Conservation (phyloP, 2,113 vertebrate species). For the Pedionomus torquatus region DNA sequence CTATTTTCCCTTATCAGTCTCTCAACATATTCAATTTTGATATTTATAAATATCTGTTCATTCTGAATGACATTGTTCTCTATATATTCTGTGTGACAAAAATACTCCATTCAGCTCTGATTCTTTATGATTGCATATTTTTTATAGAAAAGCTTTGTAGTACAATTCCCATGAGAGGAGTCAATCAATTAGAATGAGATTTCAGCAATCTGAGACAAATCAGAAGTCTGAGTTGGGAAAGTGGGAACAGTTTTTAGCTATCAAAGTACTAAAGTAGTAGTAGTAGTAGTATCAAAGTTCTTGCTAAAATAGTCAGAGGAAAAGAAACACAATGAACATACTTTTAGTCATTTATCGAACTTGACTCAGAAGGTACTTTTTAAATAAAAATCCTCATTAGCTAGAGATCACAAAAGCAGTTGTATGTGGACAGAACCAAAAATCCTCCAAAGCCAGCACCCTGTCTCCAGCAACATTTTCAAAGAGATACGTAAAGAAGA, state of each 20-base stretch:
- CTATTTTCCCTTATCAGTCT: not conserved
- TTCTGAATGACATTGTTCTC: not conserved
- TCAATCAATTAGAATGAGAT: not conserved
- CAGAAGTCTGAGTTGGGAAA: not conserved
- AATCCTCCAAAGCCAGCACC: no score
- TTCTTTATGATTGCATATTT: not conserved
- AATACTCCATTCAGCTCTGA: not conserved
- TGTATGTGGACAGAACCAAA: not conserved
- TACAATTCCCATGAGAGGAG: not conserved
- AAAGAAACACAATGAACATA: fast-evolving
- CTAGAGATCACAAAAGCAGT: not conserved
- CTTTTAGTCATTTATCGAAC: not conserved
- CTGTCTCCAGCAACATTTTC: no score
- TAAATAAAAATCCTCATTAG: not conserved
- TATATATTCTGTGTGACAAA: fast-evolving
- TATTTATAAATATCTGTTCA: not conserved
- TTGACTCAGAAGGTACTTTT: not conserved
- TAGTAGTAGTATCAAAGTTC: not conserved
- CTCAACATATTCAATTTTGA: not conserved
- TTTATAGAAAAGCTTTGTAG: not conserved
- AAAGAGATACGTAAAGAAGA: no score
- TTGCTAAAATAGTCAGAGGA: not conserved
- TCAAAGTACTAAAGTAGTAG: not conserved
- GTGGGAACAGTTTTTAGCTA: not conserved
- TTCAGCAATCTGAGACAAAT: not conserved